These are phyloP conservation scores for Poecilobothrus nobilitatus DNA, from an alignment of 2,888 invertebrate genomes.

Conservation along the genomic window DNA sequence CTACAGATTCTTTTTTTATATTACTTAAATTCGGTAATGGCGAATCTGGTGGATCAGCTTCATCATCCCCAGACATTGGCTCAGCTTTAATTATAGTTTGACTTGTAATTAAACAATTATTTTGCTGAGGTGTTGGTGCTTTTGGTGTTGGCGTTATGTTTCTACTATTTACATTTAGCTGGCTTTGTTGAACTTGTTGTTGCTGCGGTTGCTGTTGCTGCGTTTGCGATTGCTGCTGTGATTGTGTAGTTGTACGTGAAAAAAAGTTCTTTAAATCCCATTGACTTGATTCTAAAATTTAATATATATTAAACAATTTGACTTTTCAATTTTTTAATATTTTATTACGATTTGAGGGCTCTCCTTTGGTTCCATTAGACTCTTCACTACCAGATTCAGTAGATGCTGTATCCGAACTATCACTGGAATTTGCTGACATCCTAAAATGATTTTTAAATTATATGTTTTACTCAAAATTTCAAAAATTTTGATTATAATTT, in stretches of 20 bases:
- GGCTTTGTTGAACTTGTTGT: slow-evolving; percentile 13
- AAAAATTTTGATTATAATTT: neutral
- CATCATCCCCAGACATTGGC: slow-evolving; percentile 31
- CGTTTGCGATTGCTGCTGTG: slow-evolving; percentile 13
- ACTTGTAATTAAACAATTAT: slow-evolving; percentile 20
- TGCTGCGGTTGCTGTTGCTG: neutral
- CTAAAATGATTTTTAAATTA: slow-evolving; percentile 30
- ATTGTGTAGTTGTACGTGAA: slow-evolving; percentile 17
- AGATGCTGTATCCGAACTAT: slow-evolving; percentile 42
- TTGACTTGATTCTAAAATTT: slow-evolving; percentile 19
- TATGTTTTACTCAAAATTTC: neutral
- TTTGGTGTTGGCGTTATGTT: slow-evolving; percentile 31
- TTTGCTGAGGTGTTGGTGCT: slow-evolving; percentile 26
- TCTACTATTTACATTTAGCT: slow-evolving; percentile 26
- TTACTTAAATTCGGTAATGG: neutral
- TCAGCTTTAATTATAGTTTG: slow-evolving; percentile 28
- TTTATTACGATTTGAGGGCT: slow-evolving; percentile 24
- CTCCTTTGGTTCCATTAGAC: slow-evolving; percentile 34
- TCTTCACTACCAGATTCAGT: slow-evolving; percentile 42
- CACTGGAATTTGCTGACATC: slow-evolving; percentile 50
- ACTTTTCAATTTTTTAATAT: neutral
- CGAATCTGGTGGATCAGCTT: slow-evolving; percentile 28
- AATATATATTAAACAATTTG: neutral
- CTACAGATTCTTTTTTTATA: slow-evolving; percentile 9
- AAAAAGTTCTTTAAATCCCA: slow-evolving; percentile 24